A percentile compares a stretch with the other conserved stretches of the same genome.
Conservation (phyloP, 2,888 invertebrate species). For the Myopa tessellatipennis region DNA sequence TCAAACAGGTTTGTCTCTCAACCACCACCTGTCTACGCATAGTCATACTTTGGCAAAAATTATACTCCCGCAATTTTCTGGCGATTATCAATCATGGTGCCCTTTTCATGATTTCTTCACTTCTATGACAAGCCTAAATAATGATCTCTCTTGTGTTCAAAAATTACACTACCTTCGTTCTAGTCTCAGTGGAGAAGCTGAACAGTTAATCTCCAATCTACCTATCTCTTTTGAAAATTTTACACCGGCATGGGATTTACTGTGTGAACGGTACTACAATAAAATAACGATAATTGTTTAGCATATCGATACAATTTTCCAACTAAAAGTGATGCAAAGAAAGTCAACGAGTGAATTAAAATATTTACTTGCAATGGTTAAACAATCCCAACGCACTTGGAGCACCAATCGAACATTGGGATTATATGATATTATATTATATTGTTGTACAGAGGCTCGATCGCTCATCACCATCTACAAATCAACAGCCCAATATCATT, state of each 20-base stretch:
- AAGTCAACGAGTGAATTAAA: not conserved
- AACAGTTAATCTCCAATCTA: constrained; percentile 2
- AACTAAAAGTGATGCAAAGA: not conserved
- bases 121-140: not conserved
- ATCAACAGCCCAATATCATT: too few relatives aligned
- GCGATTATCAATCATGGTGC: constrained; percentile 24
- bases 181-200: not conserved
- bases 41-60: constrained; percentile 27
- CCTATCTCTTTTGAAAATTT: constrained; percentile 35
- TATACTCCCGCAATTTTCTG: constrained; percentile 31
- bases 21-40: too few relatives aligned
- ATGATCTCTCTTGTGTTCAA: not conserved
- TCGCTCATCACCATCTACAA: too few relatives aligned
- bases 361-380: not conserved
- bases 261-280: constrained; percentile 40
- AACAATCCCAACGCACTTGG: not conserved
- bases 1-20: too few relatives aligned
- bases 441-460: not conserved
- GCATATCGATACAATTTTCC: constrained; percentile 5
- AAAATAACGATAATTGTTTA: constrained; percentile 7
- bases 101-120: constrained; percentile 24
- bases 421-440: not conserved
- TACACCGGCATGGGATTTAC: constrained; percentile 42
- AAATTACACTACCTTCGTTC: not conserved
- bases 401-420: constrained; percentile 8